Percentiles rank a stretch among this genome's conserved stretches.
Conservation (phyloP, 2,797 vertebrate genomes). For the Ceryle rudis region DNA sequence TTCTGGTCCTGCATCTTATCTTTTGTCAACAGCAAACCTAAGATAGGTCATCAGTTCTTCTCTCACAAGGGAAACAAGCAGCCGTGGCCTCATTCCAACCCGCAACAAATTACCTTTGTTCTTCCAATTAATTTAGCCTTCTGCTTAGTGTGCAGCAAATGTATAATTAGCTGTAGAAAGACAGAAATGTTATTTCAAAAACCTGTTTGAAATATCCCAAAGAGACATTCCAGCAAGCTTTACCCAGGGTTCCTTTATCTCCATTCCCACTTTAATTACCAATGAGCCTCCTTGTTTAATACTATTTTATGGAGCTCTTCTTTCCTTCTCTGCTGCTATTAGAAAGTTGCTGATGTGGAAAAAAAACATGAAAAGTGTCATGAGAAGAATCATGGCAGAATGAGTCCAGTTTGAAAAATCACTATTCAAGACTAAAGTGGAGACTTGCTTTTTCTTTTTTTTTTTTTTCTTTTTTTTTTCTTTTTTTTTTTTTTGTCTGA, state of each 20-base stretch:
- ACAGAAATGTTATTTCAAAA: conserved; percentile 52
- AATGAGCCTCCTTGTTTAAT: conserved; percentile 34
- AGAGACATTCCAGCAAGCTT: conserved; percentile 48
- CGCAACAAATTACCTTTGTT: conserved; percentile 61
- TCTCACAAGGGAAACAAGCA: background rate
- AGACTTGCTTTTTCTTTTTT: background rate
- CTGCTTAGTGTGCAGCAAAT: conserved; percentile 43
- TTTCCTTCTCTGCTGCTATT: background rate
- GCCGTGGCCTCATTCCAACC: conserved; percentile 27
- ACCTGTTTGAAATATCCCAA: conserved; percentile 40
- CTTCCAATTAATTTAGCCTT: conserved; percentile 68
- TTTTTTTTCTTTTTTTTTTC: background rate
- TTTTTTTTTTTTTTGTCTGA: background rate
- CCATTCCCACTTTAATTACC: conserved; percentile 53
- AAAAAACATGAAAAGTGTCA: conserved; percentile 8
- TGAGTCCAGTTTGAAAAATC: conserved; percentile 1
- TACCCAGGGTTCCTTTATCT: background rate
- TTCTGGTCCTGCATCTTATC: background rate
- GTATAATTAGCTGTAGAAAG: conserved; percentile 50
- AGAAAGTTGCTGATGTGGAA: conserved; percentile 30
- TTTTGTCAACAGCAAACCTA: background rate
- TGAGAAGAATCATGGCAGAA: background rate
- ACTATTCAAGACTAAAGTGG: background rate
- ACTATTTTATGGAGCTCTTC: conserved; percentile 24
- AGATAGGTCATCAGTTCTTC: background rate